Evolutionary conservation across 2,888 invertebrate genomes (phyloP).

Genomic region (Petrophora chlorosata): DNA sequence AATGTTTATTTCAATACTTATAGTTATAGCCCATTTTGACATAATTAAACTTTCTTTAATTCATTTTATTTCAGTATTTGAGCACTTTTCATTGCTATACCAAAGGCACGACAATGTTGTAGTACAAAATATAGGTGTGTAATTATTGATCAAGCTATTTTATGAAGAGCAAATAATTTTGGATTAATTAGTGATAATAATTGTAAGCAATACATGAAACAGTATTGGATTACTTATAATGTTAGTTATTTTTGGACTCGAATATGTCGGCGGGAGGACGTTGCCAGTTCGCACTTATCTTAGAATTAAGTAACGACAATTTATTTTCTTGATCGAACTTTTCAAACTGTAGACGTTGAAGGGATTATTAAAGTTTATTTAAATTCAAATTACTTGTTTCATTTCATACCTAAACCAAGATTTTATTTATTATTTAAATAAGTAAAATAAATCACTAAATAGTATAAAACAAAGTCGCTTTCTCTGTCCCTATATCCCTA

Average conservation of each 20-base stretch:
- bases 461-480: no score
- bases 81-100: not conserved
- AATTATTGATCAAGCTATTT: slow-evolving; percentile 2
- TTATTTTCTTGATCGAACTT: slow-evolving; percentile 36
- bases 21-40: no score
- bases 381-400: slow-evolving; percentile 59
- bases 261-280: not conserved
- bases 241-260: not conserved
- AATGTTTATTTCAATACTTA: no score
- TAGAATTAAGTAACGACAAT: slow-evolving; percentile 5
- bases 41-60: not conserved
- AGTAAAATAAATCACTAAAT: no score
- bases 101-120: not conserved
- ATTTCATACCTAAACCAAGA: slow-evolving; percentile 34
- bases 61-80: not conserved
- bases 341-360: slow-evolving; percentile 71
- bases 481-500: no score
- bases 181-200: slow-evolving; percentile 12
- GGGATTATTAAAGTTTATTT: slow-evolving; percentile 79
- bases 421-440: no score
- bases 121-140: slow-evolving; percentile 2
- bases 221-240: slow-evolving; percentile 22
- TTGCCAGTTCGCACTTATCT: slow-evolving; percentile 6
- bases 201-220: slow-evolving; percentile 20
- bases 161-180: slow-evolving; percentile 3